Percentiles rank a stretch among this genome's conserved stretches.
These are phyloP conservation scores for Physella acuta DNA, from an alignment of 1,140 invertebrate species.

Conservation along the genomic window DNA sequence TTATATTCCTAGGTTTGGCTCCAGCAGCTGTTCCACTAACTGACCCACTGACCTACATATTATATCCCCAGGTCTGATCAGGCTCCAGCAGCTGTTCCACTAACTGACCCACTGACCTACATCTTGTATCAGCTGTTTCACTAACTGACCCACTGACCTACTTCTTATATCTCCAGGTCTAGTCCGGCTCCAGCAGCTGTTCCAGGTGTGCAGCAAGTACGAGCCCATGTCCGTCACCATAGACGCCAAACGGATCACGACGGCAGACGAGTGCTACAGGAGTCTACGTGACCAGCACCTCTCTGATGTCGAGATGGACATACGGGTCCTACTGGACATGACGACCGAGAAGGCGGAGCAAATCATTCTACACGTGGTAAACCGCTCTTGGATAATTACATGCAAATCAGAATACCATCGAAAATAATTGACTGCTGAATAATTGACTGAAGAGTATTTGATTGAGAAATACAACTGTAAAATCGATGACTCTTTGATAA, in stretches of 20 bases:
- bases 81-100: not conserved
- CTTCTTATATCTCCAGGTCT: slow-evolving; percentile 41
- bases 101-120: not conserved
- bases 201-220: slow-evolving; percentile 45
- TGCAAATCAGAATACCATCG: too few species aligned
- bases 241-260: slow-evolving; percentile 41
- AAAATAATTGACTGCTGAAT: too few species aligned
- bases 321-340: slow-evolving; percentile 44
- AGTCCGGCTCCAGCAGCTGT: slow-evolving; percentile 49
- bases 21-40: too few species aligned
- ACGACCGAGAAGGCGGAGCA: slow-evolving; percentile 38
- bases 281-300: slow-evolving; percentile 37
- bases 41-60: too few species aligned
- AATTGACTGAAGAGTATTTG: too few species aligned
- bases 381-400: too few species aligned
- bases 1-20: too few species aligned
- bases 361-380: slow-evolving; percentile 41
- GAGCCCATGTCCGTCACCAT: slow-evolving; percentile 43
- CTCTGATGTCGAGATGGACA: slow-evolving; percentile 30
- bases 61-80: too few species aligned
- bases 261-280: slow-evolving; percentile 32
- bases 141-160: too few species aligned
- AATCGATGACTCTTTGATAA: too few species aligned
- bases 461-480: too few species aligned
- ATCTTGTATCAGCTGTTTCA: not conserved